phyloP scores from a whole-genome alignment of 2,797 vertebrate genomes.

The Pseudopleuronectes americanus region DNA sequence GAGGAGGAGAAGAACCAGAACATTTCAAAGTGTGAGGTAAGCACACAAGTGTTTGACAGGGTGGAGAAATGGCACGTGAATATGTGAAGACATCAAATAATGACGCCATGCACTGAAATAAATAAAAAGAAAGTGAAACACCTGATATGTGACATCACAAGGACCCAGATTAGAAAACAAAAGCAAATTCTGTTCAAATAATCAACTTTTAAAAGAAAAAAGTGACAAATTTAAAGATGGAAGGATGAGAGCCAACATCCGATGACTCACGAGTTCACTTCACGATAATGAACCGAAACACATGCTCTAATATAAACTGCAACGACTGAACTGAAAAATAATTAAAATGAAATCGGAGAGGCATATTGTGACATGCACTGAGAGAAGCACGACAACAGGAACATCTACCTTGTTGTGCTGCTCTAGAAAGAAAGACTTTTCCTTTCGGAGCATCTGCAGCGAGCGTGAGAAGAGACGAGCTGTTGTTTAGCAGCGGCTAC shows the following conservation, averaged over 20 bases:
- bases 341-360: not conserved
- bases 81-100: not conserved
- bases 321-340: not conserved
- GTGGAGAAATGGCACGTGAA: not conserved
- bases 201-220: not conserved
- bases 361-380: slow-evolving; percentile 37
- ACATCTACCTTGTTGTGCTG: slow-evolving; percentile 84
- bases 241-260: not conserved
- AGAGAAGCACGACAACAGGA: not conserved
- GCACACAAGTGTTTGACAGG: too few relatives aligned
- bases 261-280: not conserved
- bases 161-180: not conserved
- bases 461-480: slow-evolving; percentile 69
- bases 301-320: slow-evolving; percentile 4
- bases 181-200: not conserved
- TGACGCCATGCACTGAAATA: slow-evolving; percentile 13
- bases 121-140: not conserved
- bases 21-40: not conserved
- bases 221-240: too few relatives aligned
- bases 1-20: too few relatives aligned
- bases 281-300: not conserved
- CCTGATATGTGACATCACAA: not conserved
- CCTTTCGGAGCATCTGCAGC: slow-evolving; percentile 85
- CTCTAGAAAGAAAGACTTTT: slow-evolving; percentile 84
- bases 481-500: slow-evolving; percentile 39